phyloP scores from a whole-genome alignment of 2,888 invertebrate species.

The Cheilosia grossa region DNA sequence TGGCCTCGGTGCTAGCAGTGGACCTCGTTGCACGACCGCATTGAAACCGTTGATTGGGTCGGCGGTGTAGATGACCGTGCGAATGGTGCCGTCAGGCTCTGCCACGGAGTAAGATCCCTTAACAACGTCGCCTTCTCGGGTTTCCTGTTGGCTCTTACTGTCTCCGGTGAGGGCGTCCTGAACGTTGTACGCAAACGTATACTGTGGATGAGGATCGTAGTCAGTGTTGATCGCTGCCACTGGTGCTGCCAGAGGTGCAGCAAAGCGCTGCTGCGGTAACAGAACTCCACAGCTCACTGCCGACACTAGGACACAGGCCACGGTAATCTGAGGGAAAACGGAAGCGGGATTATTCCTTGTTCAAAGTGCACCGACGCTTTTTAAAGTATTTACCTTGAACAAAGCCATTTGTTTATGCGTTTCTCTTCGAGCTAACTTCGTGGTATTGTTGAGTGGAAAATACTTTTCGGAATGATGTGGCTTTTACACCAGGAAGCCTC shows the following conservation, averaged over 20 bases:
- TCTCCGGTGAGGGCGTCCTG: slow-evolving; percentile 87
- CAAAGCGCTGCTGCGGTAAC: slow-evolving; percentile 64
- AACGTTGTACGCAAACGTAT: slow-evolving; percentile 88
- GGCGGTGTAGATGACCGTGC: slow-evolving; percentile 81
- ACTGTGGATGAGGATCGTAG: slow-evolving; percentile 84
- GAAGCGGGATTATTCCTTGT: not conserved
- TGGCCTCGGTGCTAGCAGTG: slow-evolving; percentile 76
- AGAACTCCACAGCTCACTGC: slow-evolving; percentile 75
- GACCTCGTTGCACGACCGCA: slow-evolving; percentile 86
- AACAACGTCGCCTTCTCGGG: slow-evolving; percentile 86
- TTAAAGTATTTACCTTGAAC: slow-evolving; percentile 44
- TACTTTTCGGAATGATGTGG: slow-evolving; percentile 43
- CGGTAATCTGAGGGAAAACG: slow-evolving; percentile 27
- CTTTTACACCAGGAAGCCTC: slow-evolving; percentile 30
- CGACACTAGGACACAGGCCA: slow-evolving; percentile 55
- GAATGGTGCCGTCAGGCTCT: slow-evolving; percentile 80
- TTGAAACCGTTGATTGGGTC: slow-evolving; percentile 81
- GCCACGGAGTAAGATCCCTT: slow-evolving; percentile 82
- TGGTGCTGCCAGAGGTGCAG: slow-evolving; percentile 57
- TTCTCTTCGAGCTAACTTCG: not conserved
- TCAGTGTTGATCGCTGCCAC: slow-evolving; percentile 78
- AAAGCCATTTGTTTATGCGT: slow-evolving; percentile 42
- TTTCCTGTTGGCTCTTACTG: slow-evolving; percentile 85
- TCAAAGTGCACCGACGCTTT: not conserved
- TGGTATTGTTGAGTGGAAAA: slow-evolving; percentile 29